A percentile compares a stretch with the other conserved stretches of the same genome.
These are phyloP conservation scores for Saccopteryx bilineata DNA, from an alignment of 2,113 vertebrate genomes.

Conservation along the genomic window DNA sequence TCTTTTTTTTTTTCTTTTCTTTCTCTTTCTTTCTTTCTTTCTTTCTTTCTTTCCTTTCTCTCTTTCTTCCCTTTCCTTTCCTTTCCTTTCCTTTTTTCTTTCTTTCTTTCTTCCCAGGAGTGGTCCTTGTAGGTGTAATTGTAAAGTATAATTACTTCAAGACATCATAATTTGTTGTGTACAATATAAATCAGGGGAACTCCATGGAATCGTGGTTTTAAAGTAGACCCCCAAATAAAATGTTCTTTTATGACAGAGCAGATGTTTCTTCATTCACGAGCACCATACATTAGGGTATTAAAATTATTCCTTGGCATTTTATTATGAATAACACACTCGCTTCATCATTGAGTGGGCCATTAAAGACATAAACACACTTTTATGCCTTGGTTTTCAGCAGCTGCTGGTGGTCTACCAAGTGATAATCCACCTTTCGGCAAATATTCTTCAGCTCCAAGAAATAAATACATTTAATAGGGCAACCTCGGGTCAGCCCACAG, in stretches of 20 bases:
- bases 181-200: constrained; percentile 83
- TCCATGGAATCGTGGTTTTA: constrained; percentile 85
- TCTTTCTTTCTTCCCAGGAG: not conserved
- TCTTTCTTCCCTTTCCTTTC: no score
- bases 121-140: constrained; percentile 76
- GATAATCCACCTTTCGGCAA: constrained; percentile 91
- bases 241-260: constrained; percentile 89
- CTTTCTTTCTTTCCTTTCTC: no score
- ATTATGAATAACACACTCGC: constrained; percentile 91
- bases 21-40: no score
- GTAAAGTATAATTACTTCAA: constrained; percentile 83
- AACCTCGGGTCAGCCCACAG: constrained; percentile 64
- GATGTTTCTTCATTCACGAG: constrained; percentile 93
- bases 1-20: not conserved
- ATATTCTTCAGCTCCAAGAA: constrained; percentile 84
- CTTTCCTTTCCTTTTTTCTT: no score
- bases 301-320: constrained; percentile 90
- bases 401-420: constrained; percentile 92
- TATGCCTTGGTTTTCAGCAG: constrained; percentile 90
- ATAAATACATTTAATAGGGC: constrained; percentile 82
- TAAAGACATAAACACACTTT: constrained; percentile 94
- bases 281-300: constrained; percentile 89
- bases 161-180: constrained; percentile 79
- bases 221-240: constrained; percentile 84
- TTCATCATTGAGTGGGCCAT: constrained; percentile 93